Evolutionary conservation across 2,113 vertebrate species (phyloP).

Genomic region (Piaya cayana): DNA sequence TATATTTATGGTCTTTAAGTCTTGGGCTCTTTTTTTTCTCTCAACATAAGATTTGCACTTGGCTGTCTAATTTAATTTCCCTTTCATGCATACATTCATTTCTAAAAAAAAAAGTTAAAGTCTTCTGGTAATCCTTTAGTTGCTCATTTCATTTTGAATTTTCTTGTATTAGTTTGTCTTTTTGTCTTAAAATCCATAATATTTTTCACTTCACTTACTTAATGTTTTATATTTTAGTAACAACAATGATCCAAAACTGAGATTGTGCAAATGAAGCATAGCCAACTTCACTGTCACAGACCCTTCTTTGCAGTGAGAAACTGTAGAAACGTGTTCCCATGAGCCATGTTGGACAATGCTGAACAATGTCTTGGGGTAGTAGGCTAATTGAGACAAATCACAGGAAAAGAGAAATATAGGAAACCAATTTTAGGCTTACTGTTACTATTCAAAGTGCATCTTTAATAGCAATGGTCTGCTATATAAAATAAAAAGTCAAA

Average conservation of each 20-base stretch:
- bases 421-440: neutral
- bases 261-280: neutral
- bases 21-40: conserved; percentile 6
- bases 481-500: neutral
- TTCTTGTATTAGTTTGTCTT: neutral
- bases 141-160: neutral
- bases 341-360: neutral
- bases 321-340: neutral
- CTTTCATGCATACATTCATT: neutral
- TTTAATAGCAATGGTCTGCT: neutral
- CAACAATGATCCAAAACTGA: neutral
- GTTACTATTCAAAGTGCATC: neutral
- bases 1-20: neutral
- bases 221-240: neutral
- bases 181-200: neutral
- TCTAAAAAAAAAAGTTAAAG: neutral
- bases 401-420: neutral
- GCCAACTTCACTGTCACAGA: neutral
- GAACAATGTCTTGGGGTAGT: neutral
- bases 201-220: neutral
- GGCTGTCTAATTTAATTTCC: conserved; percentile 30
- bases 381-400: neutral
- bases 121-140: neutral
- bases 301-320: neutral
- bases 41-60: conserved; percentile 8